These are phyloP conservation scores for Heliocidaris erythrogramma DNA, from an alignment of 35 echinoderm and acorn worm genomes.

Conservation along the genomic window DNA sequence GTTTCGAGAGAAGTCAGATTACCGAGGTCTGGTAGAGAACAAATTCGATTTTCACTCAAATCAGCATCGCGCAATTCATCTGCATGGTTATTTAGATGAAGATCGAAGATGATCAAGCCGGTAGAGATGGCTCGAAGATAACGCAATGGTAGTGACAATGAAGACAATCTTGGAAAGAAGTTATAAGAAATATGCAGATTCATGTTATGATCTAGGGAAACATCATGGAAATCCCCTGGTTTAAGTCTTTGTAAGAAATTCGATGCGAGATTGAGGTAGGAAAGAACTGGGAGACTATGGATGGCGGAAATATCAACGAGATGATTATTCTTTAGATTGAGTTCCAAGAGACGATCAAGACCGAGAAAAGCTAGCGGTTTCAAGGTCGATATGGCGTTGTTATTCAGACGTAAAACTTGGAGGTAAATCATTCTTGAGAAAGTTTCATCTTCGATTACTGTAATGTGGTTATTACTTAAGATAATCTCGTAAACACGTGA, in stretches of 20 bases:
- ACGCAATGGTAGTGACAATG: background rate
- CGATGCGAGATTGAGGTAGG: slow-evolving; percentile 16
- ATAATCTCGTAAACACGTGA: background rate
- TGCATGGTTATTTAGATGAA: background rate
- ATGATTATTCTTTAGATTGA: background rate
- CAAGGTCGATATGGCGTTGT: background rate
- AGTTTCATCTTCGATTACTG: background rate
- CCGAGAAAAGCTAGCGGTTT: background rate
- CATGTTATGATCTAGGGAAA: background rate
- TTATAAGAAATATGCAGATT: background rate
- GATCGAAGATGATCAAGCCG: background rate
- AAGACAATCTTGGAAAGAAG: background rate
- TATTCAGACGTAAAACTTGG: background rate
- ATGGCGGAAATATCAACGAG: background rate
- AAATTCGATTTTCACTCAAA: background rate
- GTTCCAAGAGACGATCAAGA: background rate
- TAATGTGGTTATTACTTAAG: background rate
- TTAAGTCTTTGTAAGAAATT: background rate
- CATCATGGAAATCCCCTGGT: background rate
- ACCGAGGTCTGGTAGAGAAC: background rate
- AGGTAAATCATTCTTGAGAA: background rate
- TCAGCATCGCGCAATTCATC: background rate
- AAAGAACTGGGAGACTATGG: background rate
- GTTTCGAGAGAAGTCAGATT: background rate
- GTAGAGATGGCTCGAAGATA: background rate